Conservation (phyloP, 2,113 vertebrate genomes). For the Hydropotes inermis region DNA sequence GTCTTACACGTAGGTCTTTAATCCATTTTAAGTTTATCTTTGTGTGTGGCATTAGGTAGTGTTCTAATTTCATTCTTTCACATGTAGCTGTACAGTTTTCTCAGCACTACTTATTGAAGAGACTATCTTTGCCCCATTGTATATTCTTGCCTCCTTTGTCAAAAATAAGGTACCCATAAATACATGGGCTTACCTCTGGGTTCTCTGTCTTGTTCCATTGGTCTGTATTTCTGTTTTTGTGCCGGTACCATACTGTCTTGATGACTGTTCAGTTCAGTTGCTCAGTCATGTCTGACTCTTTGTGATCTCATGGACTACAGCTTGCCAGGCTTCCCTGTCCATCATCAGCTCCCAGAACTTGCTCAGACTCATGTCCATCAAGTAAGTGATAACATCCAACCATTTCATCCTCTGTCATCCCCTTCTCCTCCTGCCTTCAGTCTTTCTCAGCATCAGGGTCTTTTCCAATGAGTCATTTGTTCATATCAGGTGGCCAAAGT, state of each 20-base stretch:
- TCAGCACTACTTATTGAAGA: not conserved
- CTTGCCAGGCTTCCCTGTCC: not conserved
- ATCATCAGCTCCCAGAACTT: not conserved
- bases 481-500: not conserved
- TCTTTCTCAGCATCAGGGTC: not conserved
- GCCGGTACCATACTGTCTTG: not conserved
- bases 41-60: not conserved
- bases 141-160: not conserved
- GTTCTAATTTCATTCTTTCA: not conserved
- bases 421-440: not conserved
- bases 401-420: not conserved
- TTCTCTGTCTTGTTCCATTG: not conserved
- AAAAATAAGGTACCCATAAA: not conserved
- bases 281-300: not conserved
- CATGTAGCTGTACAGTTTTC: not conserved
- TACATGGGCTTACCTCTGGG: not conserved
- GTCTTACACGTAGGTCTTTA: not conserved
- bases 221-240: not conserved
- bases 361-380: not conserved
- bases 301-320: not conserved
- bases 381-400: not conserved
- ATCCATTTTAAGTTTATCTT: not conserved
- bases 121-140: not conserved
- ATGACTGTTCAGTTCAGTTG: not conserved
- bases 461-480: not conserved